phyloP scores from a whole-genome alignment of 2,113 vertebrate species.

The Panurus biarmicus region DNA sequence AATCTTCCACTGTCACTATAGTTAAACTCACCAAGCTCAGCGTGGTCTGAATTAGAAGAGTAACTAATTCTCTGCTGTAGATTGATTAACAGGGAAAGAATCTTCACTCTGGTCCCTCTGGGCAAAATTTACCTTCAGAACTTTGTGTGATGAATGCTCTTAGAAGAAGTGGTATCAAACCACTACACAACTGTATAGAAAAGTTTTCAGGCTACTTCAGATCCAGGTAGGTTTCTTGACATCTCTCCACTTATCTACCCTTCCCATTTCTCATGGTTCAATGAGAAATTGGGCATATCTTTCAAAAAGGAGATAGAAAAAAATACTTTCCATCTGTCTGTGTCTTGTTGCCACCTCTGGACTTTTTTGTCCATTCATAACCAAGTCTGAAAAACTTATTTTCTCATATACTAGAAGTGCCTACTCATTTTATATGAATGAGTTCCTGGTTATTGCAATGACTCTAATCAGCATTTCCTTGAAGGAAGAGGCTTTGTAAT shows the following conservation, averaged over 20 bases:
- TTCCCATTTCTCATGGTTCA: not conserved
- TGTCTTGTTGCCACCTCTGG: not conserved
- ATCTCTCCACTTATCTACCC: not conserved
- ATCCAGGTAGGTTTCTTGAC: not conserved
- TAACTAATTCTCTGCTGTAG: not conserved
- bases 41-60: not conserved
- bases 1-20: not conserved
- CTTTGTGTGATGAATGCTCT: not conserved
- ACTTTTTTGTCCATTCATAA: not conserved
- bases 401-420: not conserved
- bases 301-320: not conserved
- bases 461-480: not conserved
- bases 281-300: not conserved
- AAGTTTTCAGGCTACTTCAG: not conserved
- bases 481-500: not conserved
- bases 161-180: not conserved
- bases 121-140: not conserved
- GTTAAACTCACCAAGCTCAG: not conserved
- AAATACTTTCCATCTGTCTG: not conserved
- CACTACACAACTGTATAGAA: not conserved
- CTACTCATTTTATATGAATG: not conserved
- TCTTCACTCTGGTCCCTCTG: not conserved
- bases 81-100: not conserved
- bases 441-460: rapidly evolving
- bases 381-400: not conserved